Evolutionary conservation across 2,888 invertebrate genomes (phyloP).

Genomic region (Geophilus truncorum): DNA sequence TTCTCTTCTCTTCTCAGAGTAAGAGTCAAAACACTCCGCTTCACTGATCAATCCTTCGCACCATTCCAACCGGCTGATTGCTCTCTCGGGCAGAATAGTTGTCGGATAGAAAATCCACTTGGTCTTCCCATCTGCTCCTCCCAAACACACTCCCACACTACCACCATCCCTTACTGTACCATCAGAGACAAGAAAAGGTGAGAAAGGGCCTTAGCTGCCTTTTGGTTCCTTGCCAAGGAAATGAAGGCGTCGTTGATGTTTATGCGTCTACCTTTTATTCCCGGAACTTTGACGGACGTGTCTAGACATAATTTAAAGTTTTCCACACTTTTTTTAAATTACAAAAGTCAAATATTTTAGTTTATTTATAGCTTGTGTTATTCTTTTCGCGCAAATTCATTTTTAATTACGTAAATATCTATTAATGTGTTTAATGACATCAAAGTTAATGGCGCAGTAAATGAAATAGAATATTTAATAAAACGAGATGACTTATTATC

Average conservation of each 20-base stretch:
- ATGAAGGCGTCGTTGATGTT: conserved; percentile 20
- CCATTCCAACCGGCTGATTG: conserved; percentile 21
- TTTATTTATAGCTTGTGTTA: background rate
- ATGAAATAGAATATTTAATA: background rate
- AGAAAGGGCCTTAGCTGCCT: conserved; percentile 7
- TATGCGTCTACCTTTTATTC: background rate
- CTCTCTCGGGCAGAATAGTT: conserved; percentile 27
- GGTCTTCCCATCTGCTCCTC: conserved; percentile 25
- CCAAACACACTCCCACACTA: conserved; percentile 20
- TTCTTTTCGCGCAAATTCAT: background rate
- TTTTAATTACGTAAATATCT: background rate
- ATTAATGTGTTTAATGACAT: background rate
- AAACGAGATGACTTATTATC: conserved; percentile 1
- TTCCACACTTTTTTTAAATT: background rate
- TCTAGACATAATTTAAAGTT: background rate
- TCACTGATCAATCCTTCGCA: conserved; percentile 18
- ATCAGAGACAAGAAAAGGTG: conserved; percentile 23
- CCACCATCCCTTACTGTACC: background rate
- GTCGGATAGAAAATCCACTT: conserved; percentile 24
- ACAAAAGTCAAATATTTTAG: too few species aligned
- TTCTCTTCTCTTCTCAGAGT: background rate
- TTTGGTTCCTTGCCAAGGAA: conserved; percentile 13
- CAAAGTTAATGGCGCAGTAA: background rate
- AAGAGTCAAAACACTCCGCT: conserved; percentile 17
- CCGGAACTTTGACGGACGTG: background rate